Evolutionary conservation across 2,113 vertebrate genomes (phyloP).

Genomic region (Semnornis frantzii): DNA sequence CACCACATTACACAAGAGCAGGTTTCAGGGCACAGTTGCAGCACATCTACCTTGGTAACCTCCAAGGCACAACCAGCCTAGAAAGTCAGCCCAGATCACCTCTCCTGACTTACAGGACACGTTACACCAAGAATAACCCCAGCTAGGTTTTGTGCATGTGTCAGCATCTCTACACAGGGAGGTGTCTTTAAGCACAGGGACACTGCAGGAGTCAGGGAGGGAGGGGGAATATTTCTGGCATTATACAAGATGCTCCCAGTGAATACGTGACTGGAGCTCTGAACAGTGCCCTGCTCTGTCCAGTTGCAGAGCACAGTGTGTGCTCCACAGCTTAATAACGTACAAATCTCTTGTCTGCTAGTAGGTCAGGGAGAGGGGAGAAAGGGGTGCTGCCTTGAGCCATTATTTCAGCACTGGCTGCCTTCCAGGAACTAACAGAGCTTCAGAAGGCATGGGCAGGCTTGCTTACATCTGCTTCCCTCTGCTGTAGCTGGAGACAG

Average conservation of each 20-base stretch:
- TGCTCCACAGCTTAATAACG: not conserved
- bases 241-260: not conserved
- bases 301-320: not conserved
- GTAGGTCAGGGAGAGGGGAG: conserved; percentile 24
- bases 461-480: conserved; percentile 54
- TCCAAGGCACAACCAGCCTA: not conserved
- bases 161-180: not conserved
- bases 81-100: not conserved
- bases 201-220: not conserved
- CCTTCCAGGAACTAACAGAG: conserved; percentile 40
- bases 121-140: accelerated
- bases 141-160: accelerated
- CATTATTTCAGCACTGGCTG: conserved; percentile 43
- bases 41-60: not conserved
- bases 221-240: not conserved
- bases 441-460: not conserved
- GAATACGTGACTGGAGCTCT: not conserved
- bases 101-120: not conserved
- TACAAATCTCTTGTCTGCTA: not conserved
- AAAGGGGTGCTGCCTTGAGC: not conserved
- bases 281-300: not conserved
- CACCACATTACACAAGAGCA: accelerated
- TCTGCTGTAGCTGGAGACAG: conserved; percentile 2
- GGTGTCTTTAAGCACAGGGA: not conserved
- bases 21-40: not conserved